Evolutionary conservation across 2,113 vertebrate species (phyloP), one percentile per base, ranked within the genome.

Genomic region (Brachyhypopomus occidentalis): DNA sequence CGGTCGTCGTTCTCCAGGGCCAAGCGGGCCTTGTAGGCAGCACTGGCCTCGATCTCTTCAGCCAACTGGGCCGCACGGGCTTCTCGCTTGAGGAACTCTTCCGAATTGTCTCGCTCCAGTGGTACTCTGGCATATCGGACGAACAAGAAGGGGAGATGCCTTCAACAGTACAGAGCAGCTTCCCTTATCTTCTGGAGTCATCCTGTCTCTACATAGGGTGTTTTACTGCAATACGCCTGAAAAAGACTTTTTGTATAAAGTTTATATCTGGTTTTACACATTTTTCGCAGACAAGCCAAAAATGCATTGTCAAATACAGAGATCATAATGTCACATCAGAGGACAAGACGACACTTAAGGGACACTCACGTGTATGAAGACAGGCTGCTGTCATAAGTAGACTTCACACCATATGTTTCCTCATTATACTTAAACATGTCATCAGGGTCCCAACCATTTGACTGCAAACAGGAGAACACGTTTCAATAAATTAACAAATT

Each of bases 361-460:
- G 48, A 14, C 4, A 52, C 97, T 96, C 94, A 98, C 98, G 98
- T 99, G 85, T 99, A 99, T 56, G 97, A 97, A 87, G 98, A 96
- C 79, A 99, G 93, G 92, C 97, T 99, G 94, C 97, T 98, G 94
- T 99, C 97, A 78, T 99, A 99, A 55, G 98, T 99, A 76, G 97
- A 98, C 81, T 97, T 94, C 83, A 99, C 95, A 84, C 98, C 98
- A 78, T 99, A 97, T 87, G 96, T 98, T 93, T 99, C 98, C 92
- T 99, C 98, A 88, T 99, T 99, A 92, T 96, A 99, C 88, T 97
- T 96, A 93, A 99, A 99, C 98, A 99, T 99, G 90, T 99, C 98
- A 88, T 98, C 98, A 88, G 97, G 96, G 93, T 99, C 98, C 98
- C 98, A 99, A 82, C 98, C 97, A 82, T 99, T 99, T 88, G 97